Evolutionary conservation across 2,888 invertebrate species (phyloP).

Genomic region (Antheraea yamamai): DNA sequence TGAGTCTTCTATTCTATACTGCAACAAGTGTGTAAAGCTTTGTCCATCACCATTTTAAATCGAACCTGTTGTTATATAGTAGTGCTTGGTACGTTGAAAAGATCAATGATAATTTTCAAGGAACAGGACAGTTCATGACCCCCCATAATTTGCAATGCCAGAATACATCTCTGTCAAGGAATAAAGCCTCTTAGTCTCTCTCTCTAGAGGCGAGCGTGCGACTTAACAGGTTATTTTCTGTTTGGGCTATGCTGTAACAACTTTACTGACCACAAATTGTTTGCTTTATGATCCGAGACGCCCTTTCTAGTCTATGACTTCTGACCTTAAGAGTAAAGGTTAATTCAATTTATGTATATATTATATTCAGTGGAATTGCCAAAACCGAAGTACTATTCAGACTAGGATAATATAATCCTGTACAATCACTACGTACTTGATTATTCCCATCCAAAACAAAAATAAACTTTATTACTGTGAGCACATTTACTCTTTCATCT

Average conservation of each 20-base stretch:
- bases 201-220: conserved; percentile 27
- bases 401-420: not conserved
- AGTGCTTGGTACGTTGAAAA: not conserved
- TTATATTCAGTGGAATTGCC: not conserved
- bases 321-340: not conserved
- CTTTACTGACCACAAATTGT: conserved; percentile 20
- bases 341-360: not conserved
- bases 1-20: too few species aligned
- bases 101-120: not conserved
- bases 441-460: not conserved
- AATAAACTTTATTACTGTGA: not conserved
- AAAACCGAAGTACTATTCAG: not conserved
- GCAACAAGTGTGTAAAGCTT: not conserved
- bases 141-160: not conserved
- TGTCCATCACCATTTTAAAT: not conserved
- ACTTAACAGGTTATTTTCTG: conserved; percentile 7
- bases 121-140: not conserved
- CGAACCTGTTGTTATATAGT: not conserved
- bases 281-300: conserved; percentile 16
- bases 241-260: conserved; percentile 13
- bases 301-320: conserved; percentile 15
- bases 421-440: not conserved
- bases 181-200: conserved; percentile 27
- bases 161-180: conserved; percentile 15
- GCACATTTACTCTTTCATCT: not conserved